phyloP scores from a whole-genome alignment of 2,113 vertebrate genomes.

The Pygoscelis antarcticus region DNA sequence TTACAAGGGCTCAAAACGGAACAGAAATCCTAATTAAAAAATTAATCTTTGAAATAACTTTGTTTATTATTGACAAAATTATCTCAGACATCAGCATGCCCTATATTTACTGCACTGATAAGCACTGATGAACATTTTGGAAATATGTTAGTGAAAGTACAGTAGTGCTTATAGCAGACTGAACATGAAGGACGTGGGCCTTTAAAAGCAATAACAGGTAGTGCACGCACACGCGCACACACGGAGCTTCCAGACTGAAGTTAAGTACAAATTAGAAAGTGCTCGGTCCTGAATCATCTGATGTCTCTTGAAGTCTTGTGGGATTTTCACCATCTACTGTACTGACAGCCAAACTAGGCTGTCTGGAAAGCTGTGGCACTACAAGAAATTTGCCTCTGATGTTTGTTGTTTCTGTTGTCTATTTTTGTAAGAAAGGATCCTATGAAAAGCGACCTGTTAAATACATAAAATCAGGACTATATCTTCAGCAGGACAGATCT shows the following conservation, averaged over 20 bases:
- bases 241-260: neutral
- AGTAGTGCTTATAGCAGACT: neutral
- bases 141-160: neutral
- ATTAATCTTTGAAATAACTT: neutral
- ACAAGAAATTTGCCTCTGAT: neutral
- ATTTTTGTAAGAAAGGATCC: neutral
- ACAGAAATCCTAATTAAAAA: conserved; percentile 6
- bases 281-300: neutral
- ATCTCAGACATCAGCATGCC: neutral
- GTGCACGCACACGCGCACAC: neutral
- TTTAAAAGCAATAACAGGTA: neutral
- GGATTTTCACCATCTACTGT: neutral
- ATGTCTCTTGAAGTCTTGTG: neutral
- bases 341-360: neutral
- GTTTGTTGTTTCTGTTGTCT: neutral
- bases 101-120: neutral
- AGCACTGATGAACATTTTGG: neutral
- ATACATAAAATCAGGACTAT: neutral
- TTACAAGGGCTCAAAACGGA: neutral
- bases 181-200: neutral
- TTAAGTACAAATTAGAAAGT: neutral
- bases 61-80: neutral
- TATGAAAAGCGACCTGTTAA: neutral
- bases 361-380: neutral
- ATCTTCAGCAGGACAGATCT: neutral